A percentile compares a stretch with the other conserved stretches of the same genome.
These are phyloP conservation scores for Pantala flavescens DNA, from an alignment of 1,140 invertebrate species.

Conservation along the genomic window DNA sequence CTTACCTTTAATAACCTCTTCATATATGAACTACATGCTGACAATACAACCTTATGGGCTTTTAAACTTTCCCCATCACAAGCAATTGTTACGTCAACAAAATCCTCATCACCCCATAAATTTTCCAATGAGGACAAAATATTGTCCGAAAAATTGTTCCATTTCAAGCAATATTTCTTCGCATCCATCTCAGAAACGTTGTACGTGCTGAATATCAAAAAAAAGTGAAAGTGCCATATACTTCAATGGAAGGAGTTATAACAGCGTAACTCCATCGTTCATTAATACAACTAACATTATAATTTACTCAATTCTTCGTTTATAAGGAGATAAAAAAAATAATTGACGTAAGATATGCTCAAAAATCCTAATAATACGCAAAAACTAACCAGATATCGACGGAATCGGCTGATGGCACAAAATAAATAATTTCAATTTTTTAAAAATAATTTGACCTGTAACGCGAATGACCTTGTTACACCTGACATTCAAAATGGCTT, in stretches of 20 bases:
- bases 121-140: constrained; percentile 34
- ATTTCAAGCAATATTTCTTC: constrained; percentile 30
- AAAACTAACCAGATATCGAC: not conserved
- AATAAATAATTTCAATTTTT: constrained; percentile 11
- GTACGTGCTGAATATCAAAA: not conserved
- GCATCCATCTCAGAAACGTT: not conserved
- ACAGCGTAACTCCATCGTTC: not conserved
- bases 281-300: constrained; percentile 5
- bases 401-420: not conserved
- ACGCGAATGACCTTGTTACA: constrained; percentile 8
- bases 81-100: constrained; percentile 36
- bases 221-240: constrained; percentile 1
- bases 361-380: not conserved
- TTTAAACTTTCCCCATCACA: constrained; percentile 33
- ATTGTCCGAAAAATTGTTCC: constrained; percentile 37
- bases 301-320: constrained; percentile 7
- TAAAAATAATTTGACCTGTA: constrained; percentile 8
- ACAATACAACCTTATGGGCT: constrained; percentile 35
- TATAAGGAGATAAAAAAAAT: not conserved
- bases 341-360: not conserved
- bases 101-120: constrained; percentile 31
- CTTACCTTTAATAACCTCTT: constrained; percentile 26
- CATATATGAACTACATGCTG: constrained; percentile 35
- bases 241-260: not conserved
- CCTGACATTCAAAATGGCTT: constrained; percentile 9